Evolutionary conservation across 2,113 vertebrate species (phyloP).

Genomic region (Corynorhinus townsendii): DNA sequence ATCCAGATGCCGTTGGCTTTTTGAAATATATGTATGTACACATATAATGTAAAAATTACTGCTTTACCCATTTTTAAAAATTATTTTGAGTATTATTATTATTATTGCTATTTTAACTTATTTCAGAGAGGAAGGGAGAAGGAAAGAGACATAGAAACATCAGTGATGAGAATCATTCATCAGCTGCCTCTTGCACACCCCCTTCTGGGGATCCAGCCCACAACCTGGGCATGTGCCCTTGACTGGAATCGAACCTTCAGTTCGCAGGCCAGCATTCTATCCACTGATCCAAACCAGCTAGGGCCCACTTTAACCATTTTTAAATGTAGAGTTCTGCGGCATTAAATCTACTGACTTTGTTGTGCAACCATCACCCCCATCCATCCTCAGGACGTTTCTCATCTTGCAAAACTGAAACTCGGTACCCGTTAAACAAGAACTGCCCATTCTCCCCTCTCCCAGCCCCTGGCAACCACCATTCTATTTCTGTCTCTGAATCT

Average conservation of each 20-base stretch:
- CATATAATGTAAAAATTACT: background rate
- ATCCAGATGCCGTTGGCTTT: background rate
- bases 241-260: no score
- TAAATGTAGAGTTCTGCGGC: no score
- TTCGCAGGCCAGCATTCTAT: no score
- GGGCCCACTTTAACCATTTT: background rate
- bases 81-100: background rate
- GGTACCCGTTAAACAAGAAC: background rate
- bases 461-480: background rate
- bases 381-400: background rate
- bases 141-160: no score
- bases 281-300: no score
- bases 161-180: no score
- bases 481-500: background rate
- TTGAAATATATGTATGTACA: background rate
- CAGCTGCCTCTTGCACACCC: no score
- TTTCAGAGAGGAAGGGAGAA: no score
- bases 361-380: fast-evolving
- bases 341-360: background rate
- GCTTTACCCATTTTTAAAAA: background rate
- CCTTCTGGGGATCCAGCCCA: no score
- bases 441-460: fast-evolving
- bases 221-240: no score
- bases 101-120: no score
- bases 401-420: background rate